These are phyloP conservation scores for Drosophila ogumai DNA, from an alignment of 1,140 invertebrate genomes.

Conservation along the genomic window DNA sequence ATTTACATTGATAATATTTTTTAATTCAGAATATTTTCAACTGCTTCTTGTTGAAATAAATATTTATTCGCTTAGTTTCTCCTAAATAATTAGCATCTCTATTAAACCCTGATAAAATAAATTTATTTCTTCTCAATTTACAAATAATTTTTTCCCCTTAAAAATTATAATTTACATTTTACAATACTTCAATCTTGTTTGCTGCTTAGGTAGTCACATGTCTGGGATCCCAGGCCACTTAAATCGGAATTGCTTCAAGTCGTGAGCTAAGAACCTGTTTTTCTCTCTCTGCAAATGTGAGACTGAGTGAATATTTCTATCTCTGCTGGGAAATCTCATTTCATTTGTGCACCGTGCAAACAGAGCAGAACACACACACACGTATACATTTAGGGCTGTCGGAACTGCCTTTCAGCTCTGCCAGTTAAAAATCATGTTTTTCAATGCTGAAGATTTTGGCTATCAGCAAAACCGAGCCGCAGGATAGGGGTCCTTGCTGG, in stretches of 20 bases:
- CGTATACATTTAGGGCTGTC: conserved; percentile 18
- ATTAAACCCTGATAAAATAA: neutral
- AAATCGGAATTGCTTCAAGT: neutral
- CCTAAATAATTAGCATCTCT: fast-evolving
- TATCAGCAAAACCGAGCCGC: conserved; percentile 58
- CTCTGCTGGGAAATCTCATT: conserved; percentile 77
- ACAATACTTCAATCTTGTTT: neutral
- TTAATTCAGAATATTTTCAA: neutral
- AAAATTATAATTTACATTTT: neutral
- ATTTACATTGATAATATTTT: neutral
- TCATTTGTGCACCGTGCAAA: conserved; percentile 68
- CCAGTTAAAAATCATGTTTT: conserved; percentile 82
- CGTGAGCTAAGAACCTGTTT: conserved; percentile 11
- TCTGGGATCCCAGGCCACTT: conserved; percentile 7
- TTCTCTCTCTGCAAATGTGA: conserved; percentile 15
- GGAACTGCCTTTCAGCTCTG: conserved; percentile 62
- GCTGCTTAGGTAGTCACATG: neutral
- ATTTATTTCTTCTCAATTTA: neutral
- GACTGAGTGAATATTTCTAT: conserved; percentile 50
- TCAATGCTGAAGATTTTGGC: conserved; percentile 64
- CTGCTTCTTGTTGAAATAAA: neutral
- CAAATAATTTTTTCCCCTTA: neutral
- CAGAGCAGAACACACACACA: conserved; percentile 13
- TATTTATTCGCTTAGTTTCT: neutral
- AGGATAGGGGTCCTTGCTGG: conserved; percentile 17